A percentile compares a stretch with the other conserved stretches of the same genome.
These are phyloP conservation scores for Zaprionus capensis DNA, from an alignment of 1,140 invertebrate species.

Conservation along the genomic window DNA sequence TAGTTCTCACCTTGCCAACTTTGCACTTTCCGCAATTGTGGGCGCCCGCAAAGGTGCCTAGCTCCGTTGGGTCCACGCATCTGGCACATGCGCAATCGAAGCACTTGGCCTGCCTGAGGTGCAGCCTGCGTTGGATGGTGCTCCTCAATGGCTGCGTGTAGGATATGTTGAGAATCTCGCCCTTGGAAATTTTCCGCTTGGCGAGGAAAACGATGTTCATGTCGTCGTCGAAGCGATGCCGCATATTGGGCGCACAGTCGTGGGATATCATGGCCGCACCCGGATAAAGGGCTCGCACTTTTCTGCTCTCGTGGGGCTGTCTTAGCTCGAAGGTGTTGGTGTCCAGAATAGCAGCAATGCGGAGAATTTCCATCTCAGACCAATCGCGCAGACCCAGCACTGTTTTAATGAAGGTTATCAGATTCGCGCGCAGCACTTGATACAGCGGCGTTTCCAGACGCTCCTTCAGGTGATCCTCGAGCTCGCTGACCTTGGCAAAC, in stretches of 20 bases:
- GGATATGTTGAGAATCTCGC: conserved; percentile 87
- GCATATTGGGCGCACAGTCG: conserved; percentile 88
- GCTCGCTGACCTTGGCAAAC: conserved; percentile 85
- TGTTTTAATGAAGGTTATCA: conserved; percentile 87
- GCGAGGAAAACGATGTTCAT: conserved; percentile 86
- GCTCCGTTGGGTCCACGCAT: conserved; percentile 88
- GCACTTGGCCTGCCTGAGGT: conserved; percentile 87
- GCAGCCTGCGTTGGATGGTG: conserved; percentile 87
- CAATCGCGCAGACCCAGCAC: conserved; percentile 85
- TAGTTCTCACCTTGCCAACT: conserved; percentile 78
- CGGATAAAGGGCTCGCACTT: conserved; percentile 87
- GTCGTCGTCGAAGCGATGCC: conserved; percentile 87
- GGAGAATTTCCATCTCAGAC: conserved; percentile 87
- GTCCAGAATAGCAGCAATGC: conserved; percentile 88
- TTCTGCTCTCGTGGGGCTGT: conserved; percentile 83
- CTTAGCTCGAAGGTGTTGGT: conserved; percentile 88
- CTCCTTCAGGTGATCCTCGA: conserved; percentile 87
- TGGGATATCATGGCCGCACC: conserved; percentile 88
- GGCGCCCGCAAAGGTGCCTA: conserved; percentile 87
- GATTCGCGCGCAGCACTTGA: conserved; percentile 86
- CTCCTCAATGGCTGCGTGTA: conserved; percentile 89
- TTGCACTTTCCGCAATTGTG: conserved; percentile 87
- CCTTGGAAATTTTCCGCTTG: conserved; percentile 87
- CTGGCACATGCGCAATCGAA: conserved; percentile 88
- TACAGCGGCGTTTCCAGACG: conserved; percentile 87